Conservation (phyloP, 2,797 vertebrate species). For the Xiphophorus birchmanni region DNA sequence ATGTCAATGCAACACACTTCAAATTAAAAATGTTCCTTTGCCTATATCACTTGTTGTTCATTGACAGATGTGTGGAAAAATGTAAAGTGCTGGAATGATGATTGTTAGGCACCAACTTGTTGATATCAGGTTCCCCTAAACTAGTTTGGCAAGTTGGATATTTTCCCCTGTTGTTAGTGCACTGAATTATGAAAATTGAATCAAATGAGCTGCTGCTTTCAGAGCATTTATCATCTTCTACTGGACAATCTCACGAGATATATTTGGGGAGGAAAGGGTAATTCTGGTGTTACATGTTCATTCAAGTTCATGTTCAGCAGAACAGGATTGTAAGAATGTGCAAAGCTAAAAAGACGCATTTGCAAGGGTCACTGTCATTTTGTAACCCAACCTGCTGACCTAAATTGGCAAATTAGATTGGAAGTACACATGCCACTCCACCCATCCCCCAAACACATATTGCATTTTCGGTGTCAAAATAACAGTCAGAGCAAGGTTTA, state of each 20-base stretch:
- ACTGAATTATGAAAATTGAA: background rate
- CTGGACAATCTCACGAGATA: background rate
- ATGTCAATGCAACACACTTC: background rate
- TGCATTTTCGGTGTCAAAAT: slow-evolving; percentile 57
- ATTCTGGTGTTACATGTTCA: background rate
- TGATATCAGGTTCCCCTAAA: background rate
- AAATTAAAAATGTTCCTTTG: background rate
- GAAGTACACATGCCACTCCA: background rate
- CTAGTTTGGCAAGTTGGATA: background rate
- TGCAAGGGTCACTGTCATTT: slow-evolving; percentile 46
- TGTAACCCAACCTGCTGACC: slow-evolving; percentile 35
- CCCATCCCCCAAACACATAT: slow-evolving; percentile 5
- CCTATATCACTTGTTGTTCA: background rate
- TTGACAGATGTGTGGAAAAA: background rate
- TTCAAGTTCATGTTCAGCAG: background rate
- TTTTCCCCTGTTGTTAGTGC: background rate
- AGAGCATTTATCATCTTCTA: background rate
- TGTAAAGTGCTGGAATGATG: background rate
- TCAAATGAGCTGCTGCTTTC: background rate
- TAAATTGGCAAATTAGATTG: slow-evolving; percentile 35
- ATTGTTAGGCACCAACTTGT: background rate
- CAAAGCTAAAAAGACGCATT: slow-evolving; percentile 8
- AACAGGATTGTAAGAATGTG: background rate
- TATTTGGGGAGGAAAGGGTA: background rate
- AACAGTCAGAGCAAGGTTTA: slow-evolving; percentile 26